Conservation (phyloP, 2,888 invertebrate genomes). For the Clepsis dumicolana region DNA sequence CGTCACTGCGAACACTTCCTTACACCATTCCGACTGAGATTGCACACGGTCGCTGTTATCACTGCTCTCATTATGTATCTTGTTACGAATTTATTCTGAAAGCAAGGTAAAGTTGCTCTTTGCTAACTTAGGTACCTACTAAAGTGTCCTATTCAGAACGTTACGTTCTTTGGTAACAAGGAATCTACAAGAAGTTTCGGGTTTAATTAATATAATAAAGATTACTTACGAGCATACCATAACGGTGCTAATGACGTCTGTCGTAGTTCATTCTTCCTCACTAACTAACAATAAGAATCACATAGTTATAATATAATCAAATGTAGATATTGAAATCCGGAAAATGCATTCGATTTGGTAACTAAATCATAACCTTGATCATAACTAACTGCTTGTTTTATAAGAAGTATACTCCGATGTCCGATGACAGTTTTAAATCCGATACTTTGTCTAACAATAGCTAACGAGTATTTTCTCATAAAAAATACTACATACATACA, state of each 20-base stretch:
- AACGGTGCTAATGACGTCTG: constrained; percentile 4
- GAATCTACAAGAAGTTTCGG: constrained; percentile 9
- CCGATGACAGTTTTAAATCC: too few species aligned
- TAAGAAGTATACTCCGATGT: too few species aligned
- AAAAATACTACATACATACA: too few species aligned
- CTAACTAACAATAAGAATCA: not conserved
- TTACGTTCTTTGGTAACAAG: constrained; percentile 24
- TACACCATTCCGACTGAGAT: constrained; percentile 49
- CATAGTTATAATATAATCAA: not conserved
- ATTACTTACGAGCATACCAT: constrained; percentile 6
- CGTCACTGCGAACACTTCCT: constrained; percentile 18
- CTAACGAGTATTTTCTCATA: too few species aligned
- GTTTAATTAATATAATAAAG: constrained; percentile 8
- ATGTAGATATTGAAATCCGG: too few species aligned
- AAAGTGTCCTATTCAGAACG: constrained; percentile 16
- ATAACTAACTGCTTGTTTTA: too few species aligned
- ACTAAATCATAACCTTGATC: too few species aligned
- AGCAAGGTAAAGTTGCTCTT: constrained; percentile 44
- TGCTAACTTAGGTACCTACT: constrained; percentile 14
- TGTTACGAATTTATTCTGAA: constrained; percentile 54
- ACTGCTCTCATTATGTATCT: constrained; percentile 56
- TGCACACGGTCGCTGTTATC: constrained; percentile 53
- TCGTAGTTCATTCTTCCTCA: not conserved
- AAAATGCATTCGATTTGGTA: too few species aligned
- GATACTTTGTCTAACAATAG: too few species aligned